These are phyloP conservation scores for Scaptomyza flava DNA, from an alignment of 2,888 invertebrate genomes.

Conservation along the genomic window DNA sequence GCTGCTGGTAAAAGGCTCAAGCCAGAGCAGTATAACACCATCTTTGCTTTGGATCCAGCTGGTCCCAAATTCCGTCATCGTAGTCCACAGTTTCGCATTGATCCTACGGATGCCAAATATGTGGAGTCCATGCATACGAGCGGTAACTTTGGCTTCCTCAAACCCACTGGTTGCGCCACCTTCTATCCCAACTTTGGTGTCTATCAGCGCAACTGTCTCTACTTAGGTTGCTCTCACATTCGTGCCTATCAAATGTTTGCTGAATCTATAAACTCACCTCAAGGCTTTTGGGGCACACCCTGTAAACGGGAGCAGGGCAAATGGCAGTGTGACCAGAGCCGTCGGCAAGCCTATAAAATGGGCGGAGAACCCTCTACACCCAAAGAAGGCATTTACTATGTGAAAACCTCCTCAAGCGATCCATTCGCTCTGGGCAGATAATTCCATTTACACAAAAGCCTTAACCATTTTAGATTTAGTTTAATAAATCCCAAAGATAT, in stretches of 20 bases:
- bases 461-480: neutral
- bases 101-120: constrained; percentile 80
- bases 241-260: constrained; percentile 81
- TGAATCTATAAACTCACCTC: constrained; percentile 76
- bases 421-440: constrained; percentile 77
- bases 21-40: constrained; percentile 75
- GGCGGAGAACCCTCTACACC: constrained; percentile 79
- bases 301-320: constrained; percentile 56
- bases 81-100: constrained; percentile 75
- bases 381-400: constrained; percentile 76
- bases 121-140: constrained; percentile 84
- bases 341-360: constrained; percentile 64
- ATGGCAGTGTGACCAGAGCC: constrained; percentile 73
- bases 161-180: constrained; percentile 82
- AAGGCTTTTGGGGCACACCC: constrained; percentile 81
- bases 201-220: constrained; percentile 76
- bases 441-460: neutral
- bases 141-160: constrained; percentile 78
- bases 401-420: constrained; percentile 67
- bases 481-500: constrained; percentile 11
- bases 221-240: constrained; percentile 81
- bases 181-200: constrained; percentile 84
- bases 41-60: constrained; percentile 84
- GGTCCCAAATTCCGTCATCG: constrained; percentile 77
- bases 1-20: constrained; percentile 76